These are phyloP conservation scores for Fistularia commersonii DNA, from an alignment of 2,797 vertebrate genomes.

Conservation along the genomic window DNA sequence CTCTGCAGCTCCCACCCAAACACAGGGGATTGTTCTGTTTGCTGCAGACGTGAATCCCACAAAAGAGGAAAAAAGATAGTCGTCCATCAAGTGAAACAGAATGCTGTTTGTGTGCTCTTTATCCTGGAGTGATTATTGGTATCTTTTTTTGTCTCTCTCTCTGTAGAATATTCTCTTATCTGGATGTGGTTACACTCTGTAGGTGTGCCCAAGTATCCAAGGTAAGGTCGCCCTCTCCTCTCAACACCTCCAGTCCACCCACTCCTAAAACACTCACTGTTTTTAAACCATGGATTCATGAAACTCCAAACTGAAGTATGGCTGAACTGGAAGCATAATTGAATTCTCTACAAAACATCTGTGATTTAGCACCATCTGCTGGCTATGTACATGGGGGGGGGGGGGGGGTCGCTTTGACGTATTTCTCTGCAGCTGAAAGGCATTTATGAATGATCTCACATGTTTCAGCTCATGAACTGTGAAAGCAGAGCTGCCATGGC, in stretches of 20 bases:
- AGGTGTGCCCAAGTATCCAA: slow-evolving; percentile 95
- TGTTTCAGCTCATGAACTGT: slow-evolving; percentile 8
- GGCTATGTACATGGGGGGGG: slow-evolving; percentile 15
- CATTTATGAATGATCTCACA: slow-evolving; percentile 46
- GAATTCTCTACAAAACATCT: slow-evolving; percentile 16
- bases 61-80: neutral
- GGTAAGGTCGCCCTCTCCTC: slow-evolving; percentile 68
- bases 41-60: slow-evolving; percentile 5
- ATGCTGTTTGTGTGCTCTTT: too few relatives aligned
- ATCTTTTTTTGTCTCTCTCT: slow-evolving; percentile 51
- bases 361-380: slow-evolving; percentile 49
- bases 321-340: neutral
- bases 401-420: slow-evolving; percentile 6
- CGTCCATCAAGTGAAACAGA: neutral
- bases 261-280: slow-evolving; percentile 6
- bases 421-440: slow-evolving; percentile 46
- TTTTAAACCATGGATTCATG: slow-evolving; percentile 4
- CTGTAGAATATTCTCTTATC: slow-evolving; percentile 94
- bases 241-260: slow-evolving; percentile 3
- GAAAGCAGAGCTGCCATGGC: too few relatives aligned
- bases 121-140: neutral
- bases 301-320: neutral
- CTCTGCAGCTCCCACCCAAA: slow-evolving; percentile 31
- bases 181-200: slow-evolving; percentile 94
- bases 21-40: slow-evolving; percentile 35